Evolutionary conservation across 2,113 vertebrate species (phyloP), one percentile per base, ranked within the genome.

Genomic region (Pyrgilauda ruficollis): DNA sequence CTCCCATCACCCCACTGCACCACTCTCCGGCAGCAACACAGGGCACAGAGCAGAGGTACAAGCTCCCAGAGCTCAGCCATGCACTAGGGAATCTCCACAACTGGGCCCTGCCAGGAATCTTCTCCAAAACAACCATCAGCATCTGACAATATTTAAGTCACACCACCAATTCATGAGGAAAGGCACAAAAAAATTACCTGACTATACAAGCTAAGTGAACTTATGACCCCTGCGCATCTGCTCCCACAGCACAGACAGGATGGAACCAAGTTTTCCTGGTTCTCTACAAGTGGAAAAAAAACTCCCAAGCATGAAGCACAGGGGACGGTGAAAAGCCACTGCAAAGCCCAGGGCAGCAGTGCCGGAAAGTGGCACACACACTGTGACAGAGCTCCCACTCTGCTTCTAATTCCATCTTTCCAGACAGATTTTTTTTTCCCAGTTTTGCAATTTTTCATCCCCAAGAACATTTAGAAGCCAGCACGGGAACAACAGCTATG

Each of bases 351-450:
- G 39, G n/a, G 3, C 30, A 53, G 15, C 41, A 47, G 50, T 5
- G 22, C 22, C 1, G 2, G 10, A 61, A n/a, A 13, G 35, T 2
- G 17, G 33, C 33, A 35, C 0, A 0, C 11, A 44, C 18, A 15
- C n/a, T n/a, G 4, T 13, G 30, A 44, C 68, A 74, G 28, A n/a
- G 2, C 46, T 17, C 9, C 7, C 39, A 13, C 41, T 10, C 13
- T 14, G 39, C 37, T 58, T 33, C 58, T 6, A 35, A 31, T 35
- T 67, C 53, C 43, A 35, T 35, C 52, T 62, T 72, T 37, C 33
- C 5, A 1, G 15, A 59, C 3, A 24, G 8, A 13, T 19, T 43
- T 56, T 19, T 50, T 15, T 31, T 23, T 35, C 49, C 6, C 24
- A 37, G 10, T 41, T 72, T 28, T 50, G 13, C 22, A 20, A 30